Base-by-base conservation (phyloP, 2,797 vertebrate genomes). In the Acanthurus tractus region DNA sequence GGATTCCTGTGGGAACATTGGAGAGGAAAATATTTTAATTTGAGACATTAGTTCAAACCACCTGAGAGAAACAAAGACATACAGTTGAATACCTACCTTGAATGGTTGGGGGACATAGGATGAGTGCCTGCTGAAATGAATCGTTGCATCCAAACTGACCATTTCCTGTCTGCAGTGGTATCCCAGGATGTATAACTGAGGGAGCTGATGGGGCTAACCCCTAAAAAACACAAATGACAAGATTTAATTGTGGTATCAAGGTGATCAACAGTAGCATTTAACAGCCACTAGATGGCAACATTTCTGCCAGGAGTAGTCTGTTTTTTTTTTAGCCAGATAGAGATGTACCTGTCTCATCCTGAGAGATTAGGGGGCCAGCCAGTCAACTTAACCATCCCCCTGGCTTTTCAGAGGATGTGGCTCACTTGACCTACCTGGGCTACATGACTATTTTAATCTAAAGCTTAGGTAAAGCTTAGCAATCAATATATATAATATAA, bases 111-210 rank as follows among this genome's bases (percentile, higher is more conserved):
- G 98, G 98, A 84, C 97, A 99, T 65, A 99, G 95, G 91, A 99
- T 99, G 85, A 99, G 88, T 0, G 98, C 95, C 92, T 98, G 98
- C 64, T 98, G 98, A 94, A 99, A 99, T 89, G 97, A 96, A 82
- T 99, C 98, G 64, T 90, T 95, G 91, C 97, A 98, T 82, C 97
- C 97, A 94, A 98, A 99, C 87, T 96, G 98, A 84, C 96, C 96
- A 88, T 94, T 95, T 92, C 96, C 97, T 56, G 97, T 94, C 93
- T 97, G 98, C 87, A 99, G 94, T 22, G 97, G 95, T 90, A 99
- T 97, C 77, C 96, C 97, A 88, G 96, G 97, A 85, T 98, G 98
- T 92, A 99, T 95, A 83, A 98, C 94, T 1, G 98, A 96, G 57
- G 96, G 95, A 50, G 96, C 95, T 72, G 98, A 95, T 74, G 97